A percentile compares a stretch with the other conserved stretches of the same genome.
phyloP scores from a whole-genome alignment of 1,140 invertebrate species.

The Drosophila pseudoananassae region DNA sequence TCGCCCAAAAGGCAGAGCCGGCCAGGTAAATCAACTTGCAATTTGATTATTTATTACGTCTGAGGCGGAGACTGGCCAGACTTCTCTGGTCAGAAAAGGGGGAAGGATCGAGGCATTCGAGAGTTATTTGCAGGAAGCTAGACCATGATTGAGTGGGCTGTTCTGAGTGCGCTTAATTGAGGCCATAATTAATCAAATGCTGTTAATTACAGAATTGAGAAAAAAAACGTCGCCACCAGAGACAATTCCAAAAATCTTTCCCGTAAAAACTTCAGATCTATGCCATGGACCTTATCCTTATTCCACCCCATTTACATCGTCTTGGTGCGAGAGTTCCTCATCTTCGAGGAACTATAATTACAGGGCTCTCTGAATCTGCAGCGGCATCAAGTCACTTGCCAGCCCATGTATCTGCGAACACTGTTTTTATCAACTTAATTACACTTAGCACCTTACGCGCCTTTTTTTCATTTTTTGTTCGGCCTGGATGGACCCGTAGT shows the following conservation, averaged over 20 bases:
- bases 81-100: background rate
- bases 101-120: constrained; percentile 2
- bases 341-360: constrained; percentile 30
- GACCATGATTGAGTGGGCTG: constrained; percentile 67
- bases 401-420: constrained; percentile 55
- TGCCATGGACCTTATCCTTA: background rate
- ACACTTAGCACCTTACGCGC: constrained; percentile 63
- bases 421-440: constrained; percentile 72
- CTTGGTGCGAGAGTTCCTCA: background rate
- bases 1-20: constrained; percentile 53
- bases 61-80: constrained; percentile 42
- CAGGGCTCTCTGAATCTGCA: constrained; percentile 31
- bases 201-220: constrained; percentile 63
- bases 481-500: constrained; percentile 5
- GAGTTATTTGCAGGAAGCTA: constrained; percentile 48
- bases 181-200: constrained; percentile 71
- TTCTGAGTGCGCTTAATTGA: constrained; percentile 58
- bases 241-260: constrained; percentile 18
- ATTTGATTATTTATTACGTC: constrained; percentile 75
- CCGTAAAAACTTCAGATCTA: background rate
- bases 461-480: background rate
- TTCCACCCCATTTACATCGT: constrained; percentile 14
- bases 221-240: constrained; percentile 10
- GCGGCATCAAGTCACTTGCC: constrained; percentile 31
- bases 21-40: constrained; percentile 68